Percentiles rank a stretch among this genome's conserved stretches.
Conservation (phyloP, 2,888 invertebrate genomes). For the Chorisops tibialis region DNA sequence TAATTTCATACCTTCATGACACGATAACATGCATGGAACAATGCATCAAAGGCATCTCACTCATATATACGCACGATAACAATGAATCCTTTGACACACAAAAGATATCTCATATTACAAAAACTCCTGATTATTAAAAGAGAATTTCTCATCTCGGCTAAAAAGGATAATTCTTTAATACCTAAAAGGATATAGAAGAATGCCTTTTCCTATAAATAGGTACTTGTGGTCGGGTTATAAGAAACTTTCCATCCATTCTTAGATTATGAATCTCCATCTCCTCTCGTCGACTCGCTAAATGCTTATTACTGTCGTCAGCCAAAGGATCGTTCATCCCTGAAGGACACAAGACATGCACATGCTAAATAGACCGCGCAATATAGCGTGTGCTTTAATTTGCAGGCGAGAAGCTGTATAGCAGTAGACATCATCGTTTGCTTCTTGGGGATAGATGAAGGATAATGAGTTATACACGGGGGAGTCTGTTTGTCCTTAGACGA, state of each 20-base stretch:
- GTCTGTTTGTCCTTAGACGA: constrained; percentile 24
- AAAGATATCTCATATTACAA: neutral
- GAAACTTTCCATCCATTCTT: too few species aligned
- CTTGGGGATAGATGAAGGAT: constrained; percentile 7
- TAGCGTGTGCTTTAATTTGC: constrained; percentile 21
- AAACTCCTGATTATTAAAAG: constrained; percentile 11
- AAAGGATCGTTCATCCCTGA: neutral
- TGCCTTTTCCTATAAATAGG: constrained; percentile 4
- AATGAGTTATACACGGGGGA: constrained; percentile 12
- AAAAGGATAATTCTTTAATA: constrained; percentile 8
- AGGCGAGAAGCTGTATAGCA: neutral
- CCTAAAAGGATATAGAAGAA: neutral
- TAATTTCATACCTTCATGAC: constrained; percentile 17
- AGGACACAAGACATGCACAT: neutral
- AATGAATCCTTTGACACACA: constrained; percentile 20
- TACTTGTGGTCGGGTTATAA: neutral
- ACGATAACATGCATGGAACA: neutral
- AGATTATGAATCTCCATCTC: too few species aligned
- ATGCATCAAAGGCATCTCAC: constrained; percentile 9
- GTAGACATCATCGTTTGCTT: neutral
- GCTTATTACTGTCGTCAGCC: constrained; percentile 12
- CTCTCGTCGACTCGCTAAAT: constrained; percentile 1
- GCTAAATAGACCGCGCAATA: constrained; percentile 2
- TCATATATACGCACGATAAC: too few species aligned
- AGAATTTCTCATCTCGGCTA: neutral